Conservation (phyloP, 2,113 vertebrate species). For the Centropristis striata region DNA sequence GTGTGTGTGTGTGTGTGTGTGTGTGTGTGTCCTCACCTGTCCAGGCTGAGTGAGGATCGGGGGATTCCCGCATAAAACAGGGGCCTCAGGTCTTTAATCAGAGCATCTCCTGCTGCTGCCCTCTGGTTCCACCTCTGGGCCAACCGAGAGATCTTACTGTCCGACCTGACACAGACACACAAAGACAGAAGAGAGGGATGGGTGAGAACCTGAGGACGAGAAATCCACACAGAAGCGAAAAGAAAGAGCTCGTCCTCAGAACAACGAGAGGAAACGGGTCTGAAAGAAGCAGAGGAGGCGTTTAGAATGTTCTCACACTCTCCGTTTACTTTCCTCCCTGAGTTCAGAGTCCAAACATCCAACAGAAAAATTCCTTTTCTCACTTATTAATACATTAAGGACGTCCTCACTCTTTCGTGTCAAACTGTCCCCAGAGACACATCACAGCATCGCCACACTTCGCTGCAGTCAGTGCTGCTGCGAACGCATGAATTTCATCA, state of each 20-base stretch:
- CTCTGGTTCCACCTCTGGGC: slow-evolving; percentile 89
- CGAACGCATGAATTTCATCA: no score
- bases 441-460: not conserved
- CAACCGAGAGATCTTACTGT: slow-evolving; percentile 87
- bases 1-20: slow-evolving; percentile 10
- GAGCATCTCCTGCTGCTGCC: slow-evolving; percentile 86
- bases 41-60: slow-evolving; percentile 85
- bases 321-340: not conserved
- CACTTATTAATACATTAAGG: no score
- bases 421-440: not conserved
- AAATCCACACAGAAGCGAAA: not conserved
- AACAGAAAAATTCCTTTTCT: not conserved
- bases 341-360: not conserved
- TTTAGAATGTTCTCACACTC: slow-evolving; percentile 6
- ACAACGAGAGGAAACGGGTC: not conserved
- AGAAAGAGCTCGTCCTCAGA: not conserved
- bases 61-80: slow-evolving; percentile 82
- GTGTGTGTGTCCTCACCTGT: slow-evolving; percentile 85
- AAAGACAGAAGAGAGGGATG: not conserved
- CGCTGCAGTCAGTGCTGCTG: no score
- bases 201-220: not conserved
- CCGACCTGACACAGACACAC: slow-evolving; percentile 82
- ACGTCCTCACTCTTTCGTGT: not conserved
- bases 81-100: slow-evolving; percentile 89
- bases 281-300: not conserved